phyloP scores from a whole-genome alignment of 2,888 invertebrate species.

The Bibio marci region DNA sequence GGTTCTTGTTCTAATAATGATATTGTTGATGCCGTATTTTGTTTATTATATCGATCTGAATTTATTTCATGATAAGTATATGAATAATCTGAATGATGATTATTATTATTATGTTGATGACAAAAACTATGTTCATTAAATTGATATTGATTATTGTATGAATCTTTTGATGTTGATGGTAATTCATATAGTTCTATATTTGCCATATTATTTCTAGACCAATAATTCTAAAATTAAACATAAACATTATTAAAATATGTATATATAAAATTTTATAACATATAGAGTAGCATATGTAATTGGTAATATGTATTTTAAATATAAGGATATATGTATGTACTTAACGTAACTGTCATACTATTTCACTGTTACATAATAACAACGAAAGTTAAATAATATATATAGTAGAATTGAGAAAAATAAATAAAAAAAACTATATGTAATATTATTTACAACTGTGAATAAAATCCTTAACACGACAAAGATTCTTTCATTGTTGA shows the following conservation, averaged over 20 bases:
- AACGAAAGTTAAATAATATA: too few species aligned
- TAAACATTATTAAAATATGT: too few species aligned
- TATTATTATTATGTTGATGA: neutral
- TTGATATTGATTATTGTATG: neutral
- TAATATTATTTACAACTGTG: neutral
- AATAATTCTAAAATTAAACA: too few species aligned
- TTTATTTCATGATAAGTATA: neutral
- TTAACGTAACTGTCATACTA: too few species aligned
- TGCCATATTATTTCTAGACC: conserved; percentile 45
- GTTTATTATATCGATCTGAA: neutral
- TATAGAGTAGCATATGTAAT: too few species aligned
- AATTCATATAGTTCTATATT: conserved; percentile 46
- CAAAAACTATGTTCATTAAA: neutral
- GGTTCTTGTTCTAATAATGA: conserved; percentile 14
- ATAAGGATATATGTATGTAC: too few species aligned
- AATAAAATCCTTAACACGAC: neutral
- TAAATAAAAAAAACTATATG: neutral
- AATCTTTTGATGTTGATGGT: conserved; percentile 6
- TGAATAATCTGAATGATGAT: neutral
- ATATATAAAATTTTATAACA: too few species aligned
- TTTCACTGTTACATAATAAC: too few species aligned
- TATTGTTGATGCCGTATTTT: neutral
- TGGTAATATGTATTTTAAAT: too few species aligned
- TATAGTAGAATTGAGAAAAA: neutral
- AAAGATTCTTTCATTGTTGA: too few species aligned